phyloP scores from a whole-genome alignment of 2,113 vertebrate genomes.

The Atractosteus spatula region DNA sequence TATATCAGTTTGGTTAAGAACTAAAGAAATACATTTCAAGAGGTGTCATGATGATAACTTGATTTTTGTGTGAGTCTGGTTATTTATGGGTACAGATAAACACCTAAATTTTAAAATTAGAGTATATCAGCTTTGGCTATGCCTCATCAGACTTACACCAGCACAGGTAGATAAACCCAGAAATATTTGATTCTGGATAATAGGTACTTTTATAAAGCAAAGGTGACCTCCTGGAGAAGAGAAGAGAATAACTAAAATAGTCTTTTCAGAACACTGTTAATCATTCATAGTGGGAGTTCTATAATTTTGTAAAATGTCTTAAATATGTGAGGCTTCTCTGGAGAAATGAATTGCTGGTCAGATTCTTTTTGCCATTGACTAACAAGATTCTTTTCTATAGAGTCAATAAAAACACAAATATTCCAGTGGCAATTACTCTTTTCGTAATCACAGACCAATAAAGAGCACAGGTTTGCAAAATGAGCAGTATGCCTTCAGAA shows the following conservation, averaged over 20 bases:
- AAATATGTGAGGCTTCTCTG: conserved; percentile 2
- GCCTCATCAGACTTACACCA: neutral
- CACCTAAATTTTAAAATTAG: neutral
- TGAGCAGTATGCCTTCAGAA: conserved; percentile 57
- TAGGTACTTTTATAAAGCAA: neutral
- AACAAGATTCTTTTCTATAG: conserved; percentile 48
- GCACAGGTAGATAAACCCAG: neutral
- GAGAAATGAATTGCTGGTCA: conserved; percentile 17
- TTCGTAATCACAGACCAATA: conserved; percentile 26
- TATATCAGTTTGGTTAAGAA: conserved; percentile 2
- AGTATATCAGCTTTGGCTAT: neutral
- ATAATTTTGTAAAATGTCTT: neutral
- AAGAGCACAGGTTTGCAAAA: conserved; percentile 54
- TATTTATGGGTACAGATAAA: neutral
- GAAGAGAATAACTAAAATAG: neutral
- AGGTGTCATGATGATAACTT: neutral
- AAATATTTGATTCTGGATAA: neutral
- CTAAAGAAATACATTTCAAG: neutral
- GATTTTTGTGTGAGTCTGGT: neutral
- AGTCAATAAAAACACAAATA: conserved; percentile 56
- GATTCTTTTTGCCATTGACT: conserved; percentile 7
- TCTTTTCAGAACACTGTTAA: neutral
- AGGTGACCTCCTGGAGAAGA: neutral
- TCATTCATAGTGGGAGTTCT: conserved; percentile 6
- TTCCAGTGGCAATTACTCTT: conserved; percentile 56